Evolutionary conservation across 1,140 invertebrate genomes (phyloP).

Genomic region (Ladona fulva): DNA sequence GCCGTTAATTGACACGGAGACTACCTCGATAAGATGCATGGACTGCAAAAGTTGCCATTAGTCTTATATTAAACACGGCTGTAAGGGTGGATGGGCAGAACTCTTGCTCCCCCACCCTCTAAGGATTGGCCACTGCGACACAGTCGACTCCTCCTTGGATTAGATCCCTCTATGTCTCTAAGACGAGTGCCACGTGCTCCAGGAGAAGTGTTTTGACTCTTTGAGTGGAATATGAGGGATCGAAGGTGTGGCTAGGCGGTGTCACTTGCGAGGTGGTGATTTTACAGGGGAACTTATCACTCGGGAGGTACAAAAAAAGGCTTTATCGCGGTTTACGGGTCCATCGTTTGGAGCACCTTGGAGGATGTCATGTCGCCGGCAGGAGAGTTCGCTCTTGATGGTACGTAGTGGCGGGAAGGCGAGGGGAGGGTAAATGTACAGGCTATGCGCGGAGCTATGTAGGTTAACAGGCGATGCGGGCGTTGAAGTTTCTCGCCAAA

Average conservation of each 20-base stretch:
- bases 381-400: neutral
- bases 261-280: neutral
- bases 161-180: neutral
- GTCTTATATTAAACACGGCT: neutral
- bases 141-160: neutral
- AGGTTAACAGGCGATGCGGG: too few species aligned
- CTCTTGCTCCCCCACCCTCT: neutral
- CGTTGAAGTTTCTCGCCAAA: too few species aligned
- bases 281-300: neutral
- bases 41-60: constrained; percentile 1
- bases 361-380: neutral
- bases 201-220: neutral
- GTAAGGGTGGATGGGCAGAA: neutral
- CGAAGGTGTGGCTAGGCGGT: neutral
- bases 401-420: neutral
- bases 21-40: neutral
- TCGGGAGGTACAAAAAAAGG: neutral
- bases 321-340: too few species aligned
- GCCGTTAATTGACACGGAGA: neutral
- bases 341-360: neutral
- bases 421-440: neutral
- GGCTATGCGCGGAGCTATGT: too few species aligned
- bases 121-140: neutral
- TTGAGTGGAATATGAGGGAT: neutral
- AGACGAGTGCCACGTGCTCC: neutral